Evolutionary conservation across 1,140 invertebrate genomes (phyloP).

Genomic region (Vanessa tameamea): DNA sequence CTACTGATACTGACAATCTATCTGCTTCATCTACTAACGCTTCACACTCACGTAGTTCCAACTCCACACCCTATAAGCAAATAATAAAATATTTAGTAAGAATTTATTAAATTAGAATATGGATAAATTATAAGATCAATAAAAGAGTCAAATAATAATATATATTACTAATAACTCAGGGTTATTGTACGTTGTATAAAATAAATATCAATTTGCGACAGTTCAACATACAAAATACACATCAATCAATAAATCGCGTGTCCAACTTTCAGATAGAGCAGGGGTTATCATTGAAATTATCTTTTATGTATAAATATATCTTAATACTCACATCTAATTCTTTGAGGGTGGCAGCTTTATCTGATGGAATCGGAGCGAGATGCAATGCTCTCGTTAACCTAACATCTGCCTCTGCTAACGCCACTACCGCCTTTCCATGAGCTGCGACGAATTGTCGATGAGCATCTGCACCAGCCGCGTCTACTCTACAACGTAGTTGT

Average conservation of each 20-base stretch:
- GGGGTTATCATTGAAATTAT: constrained; percentile 14
- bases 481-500: constrained; percentile 56
- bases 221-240: neutral
- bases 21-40: constrained; percentile 63
- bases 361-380: constrained; percentile 76
- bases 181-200: neutral
- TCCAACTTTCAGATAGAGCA: neutral
- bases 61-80: constrained; percentile 57
- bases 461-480: constrained; percentile 67
- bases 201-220: neutral
- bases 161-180: neutral
- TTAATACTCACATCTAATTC: constrained; percentile 68
- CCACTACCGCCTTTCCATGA: constrained; percentile 86
- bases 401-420: constrained; percentile 85
- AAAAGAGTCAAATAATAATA: neutral
- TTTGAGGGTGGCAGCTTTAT: constrained; percentile 60
- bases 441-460: constrained; percentile 86
- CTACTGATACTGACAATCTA: constrained; percentile 49
- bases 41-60: constrained; percentile 61
- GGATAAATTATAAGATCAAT: neutral
- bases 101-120: neutral
- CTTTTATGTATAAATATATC: constrained; percentile 4
- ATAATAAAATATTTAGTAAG: neutral
- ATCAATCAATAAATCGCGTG: neutral
- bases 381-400: constrained; percentile 86